Evolutionary conservation across 2,113 vertebrate species (phyloP), one percentile per base, ranked within the genome.

Genomic region (Pygoscelis antarcticus): DNA sequence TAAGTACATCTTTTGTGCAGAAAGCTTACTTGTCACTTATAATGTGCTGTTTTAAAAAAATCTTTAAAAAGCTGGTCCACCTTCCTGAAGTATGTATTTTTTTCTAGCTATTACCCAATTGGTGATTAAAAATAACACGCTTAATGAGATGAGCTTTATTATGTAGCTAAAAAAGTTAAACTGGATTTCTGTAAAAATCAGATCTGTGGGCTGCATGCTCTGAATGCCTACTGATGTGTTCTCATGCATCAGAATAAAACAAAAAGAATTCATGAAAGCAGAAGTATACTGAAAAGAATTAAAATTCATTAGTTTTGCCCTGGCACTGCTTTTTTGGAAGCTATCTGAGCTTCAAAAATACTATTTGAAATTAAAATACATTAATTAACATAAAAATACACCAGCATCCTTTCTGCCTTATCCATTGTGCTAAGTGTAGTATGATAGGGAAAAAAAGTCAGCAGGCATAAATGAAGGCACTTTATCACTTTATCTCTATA

Each of bases 381-480:
- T 61, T 95, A 89, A 97, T 96, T 96, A 95, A 46, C 86, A 97
- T 95, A 96, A 97, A 97, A 97, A 95, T 83, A 87, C 42, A 80
- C 49, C 52, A 71, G 57, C 46, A 89, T 94, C 19, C 22, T 89
- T 87, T 90, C 34, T 75, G 76, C 66, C 46, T 80, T 90, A 93
- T 49, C 42, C 44, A 81, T 95, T 96, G 91, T 85, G 58, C 62
- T 94, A 90, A 96, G 94, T 61, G 84, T 72, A 60, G 32, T 91
- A 52, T 55, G 89, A 64, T 77, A 40, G 44, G 47, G 58, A 29
- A 83, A 89, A 92, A 21, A 82, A 95, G n/a, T 91, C 58, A 96
- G 58, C 34, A 92, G 75, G 57, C 77, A 89, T 32, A 86, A 89
- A 87, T 76, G 36, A 81, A 83, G 46, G 11, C 88, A 79, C 7